Evolutionary conservation across 1,140 invertebrate species (phyloP), one percentile per base, ranked within the genome.

Genomic region (Drosophila lacertosa): DNA sequence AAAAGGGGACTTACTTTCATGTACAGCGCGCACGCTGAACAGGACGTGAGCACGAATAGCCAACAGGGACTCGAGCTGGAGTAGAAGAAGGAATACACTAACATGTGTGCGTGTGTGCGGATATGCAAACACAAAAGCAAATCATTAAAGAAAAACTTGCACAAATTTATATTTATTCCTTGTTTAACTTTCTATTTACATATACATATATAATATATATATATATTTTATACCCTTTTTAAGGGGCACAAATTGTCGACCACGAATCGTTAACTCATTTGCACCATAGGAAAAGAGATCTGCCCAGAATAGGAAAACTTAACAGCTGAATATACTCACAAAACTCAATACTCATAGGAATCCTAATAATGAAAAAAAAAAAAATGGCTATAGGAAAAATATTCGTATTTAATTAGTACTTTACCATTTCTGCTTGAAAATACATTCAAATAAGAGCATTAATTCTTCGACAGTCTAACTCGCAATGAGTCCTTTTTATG

Each of bases 81-180:
- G 18, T 7, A 16, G 2, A 47, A 22, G 15, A 13, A 16, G 9
- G 26, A 11, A 7, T n/a, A 4, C 11, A 51, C 20, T 7, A n/a
- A 22, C 24, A 42, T 50, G 24, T 15, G 54, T 39, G 18, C 20
- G 26, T 44, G 22, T 24, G 63, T 42, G 5, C 42, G 53, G 32
- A 47, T 53, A 50, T 55, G 70, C 29, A 75, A 69, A 73, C 75
- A 68, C 45, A 69, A 79, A 78, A 58, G 57, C 74, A 74, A 79
- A 79, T 79, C 70, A 77, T 74, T 79, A 74, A 67, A 50, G 64
- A 59, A 67, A 67, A 60, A 60, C 64, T 67, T 67, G 64, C 45
- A 50, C 33, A 67, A 67, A 67, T 51, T 67, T 67, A 67, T 79
- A 76, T 63, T 79, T 74, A 70, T 71, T 79, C 42, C 54, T 59